Conservation (phyloP, 2,113 vertebrate species). For the Austrofundulus limnaeus region DNA sequence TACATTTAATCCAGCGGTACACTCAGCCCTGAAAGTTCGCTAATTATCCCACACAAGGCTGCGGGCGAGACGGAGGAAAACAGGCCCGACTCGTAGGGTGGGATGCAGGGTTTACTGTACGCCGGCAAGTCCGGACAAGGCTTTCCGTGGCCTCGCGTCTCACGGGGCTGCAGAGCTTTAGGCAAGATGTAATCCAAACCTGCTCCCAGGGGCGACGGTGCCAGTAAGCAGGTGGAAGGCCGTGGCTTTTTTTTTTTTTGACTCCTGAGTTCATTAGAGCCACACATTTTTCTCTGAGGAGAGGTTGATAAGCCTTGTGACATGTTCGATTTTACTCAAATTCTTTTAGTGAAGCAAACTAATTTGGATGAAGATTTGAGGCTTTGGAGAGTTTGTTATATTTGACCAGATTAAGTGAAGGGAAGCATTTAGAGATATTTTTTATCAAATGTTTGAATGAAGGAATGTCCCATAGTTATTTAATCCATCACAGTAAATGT, state of each 20-base stretch:
- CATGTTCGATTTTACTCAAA: slow-evolving; percentile 6
- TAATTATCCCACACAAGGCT: slow-evolving; percentile 56
- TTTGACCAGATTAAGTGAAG: background rate
- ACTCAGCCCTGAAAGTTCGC: slow-evolving; percentile 48
- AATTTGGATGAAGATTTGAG: slow-evolving; percentile 10
- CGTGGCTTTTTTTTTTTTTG: slow-evolving; percentile 12
- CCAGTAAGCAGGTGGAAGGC: slow-evolving; percentile 63
- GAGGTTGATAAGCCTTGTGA: slow-evolving; percentile 8
- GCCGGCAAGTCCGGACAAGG: slow-evolving; percentile 69
- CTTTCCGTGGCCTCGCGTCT: slow-evolving; percentile 32
- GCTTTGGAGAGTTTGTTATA: background rate
- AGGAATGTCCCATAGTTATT: background rate
- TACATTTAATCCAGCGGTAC: slow-evolving; percentile 56
- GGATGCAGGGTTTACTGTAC: slow-evolving; percentile 43
- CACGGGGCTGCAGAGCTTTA: slow-evolving; percentile 34
- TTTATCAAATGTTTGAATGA: background rate
- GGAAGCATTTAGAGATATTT: background rate
- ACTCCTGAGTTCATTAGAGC: slow-evolving; percentile 54
- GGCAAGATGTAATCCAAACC: slow-evolving; percentile 45
- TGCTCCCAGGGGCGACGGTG: slow-evolving; percentile 45
- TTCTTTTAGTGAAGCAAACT: slow-evolving; percentile 14
- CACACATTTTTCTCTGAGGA: slow-evolving; percentile 16
- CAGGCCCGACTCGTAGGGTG: slow-evolving; percentile 64
- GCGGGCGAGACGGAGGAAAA: slow-evolving; percentile 61
- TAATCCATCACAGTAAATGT: too few relatives aligned